Evolutionary conservation across 2,113 vertebrate species (phyloP).

Genomic region (Oryzias melastigma): DNA sequence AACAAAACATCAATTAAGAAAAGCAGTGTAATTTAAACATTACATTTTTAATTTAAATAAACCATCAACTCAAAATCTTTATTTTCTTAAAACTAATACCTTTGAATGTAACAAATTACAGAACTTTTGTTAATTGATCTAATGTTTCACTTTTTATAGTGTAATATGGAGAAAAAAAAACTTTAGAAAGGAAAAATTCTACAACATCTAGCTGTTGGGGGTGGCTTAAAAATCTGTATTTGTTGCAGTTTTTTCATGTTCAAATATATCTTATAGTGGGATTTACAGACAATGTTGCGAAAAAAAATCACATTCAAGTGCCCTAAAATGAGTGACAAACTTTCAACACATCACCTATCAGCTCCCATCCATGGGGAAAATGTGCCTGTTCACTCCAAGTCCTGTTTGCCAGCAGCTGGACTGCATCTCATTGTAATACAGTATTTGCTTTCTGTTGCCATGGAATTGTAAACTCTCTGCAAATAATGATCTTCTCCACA

Average conservation of each 20-base stretch:
- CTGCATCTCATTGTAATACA: slow-evolving; percentile 56
- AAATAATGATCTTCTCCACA: slow-evolving; percentile 51
- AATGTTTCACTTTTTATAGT: too few relatives aligned
- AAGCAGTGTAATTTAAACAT: too few relatives aligned
- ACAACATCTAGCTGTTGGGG: too few relatives aligned
- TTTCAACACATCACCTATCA: slow-evolving; percentile 53
- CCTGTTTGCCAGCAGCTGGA: slow-evolving; percentile 59
- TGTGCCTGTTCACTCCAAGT: slow-evolving; percentile 64
- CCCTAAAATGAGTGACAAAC: slow-evolving; percentile 46
- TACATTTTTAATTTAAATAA: too few relatives aligned
- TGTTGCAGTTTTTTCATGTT: slow-evolving; percentile 9
- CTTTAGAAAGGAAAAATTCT: too few relatives aligned
- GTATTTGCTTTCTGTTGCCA: slow-evolving; percentile 64
- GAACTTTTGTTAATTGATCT: too few relatives aligned
- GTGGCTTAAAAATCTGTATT: not conserved
- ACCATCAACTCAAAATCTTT: too few relatives aligned
- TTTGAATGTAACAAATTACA: too few relatives aligned
- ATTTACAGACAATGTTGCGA: slow-evolving; percentile 19
- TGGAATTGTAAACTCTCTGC: slow-evolving; percentile 49
- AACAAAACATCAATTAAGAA: too few relatives aligned
- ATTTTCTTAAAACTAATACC: too few relatives aligned
- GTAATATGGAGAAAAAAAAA: too few relatives aligned
- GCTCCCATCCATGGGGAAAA: slow-evolving; percentile 63
- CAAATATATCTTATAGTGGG: not conserved
- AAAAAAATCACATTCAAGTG: slow-evolving; percentile 25